phyloP scores from a whole-genome alignment of 2,113 vertebrate genomes.

The Spilogale gracilis region DNA sequence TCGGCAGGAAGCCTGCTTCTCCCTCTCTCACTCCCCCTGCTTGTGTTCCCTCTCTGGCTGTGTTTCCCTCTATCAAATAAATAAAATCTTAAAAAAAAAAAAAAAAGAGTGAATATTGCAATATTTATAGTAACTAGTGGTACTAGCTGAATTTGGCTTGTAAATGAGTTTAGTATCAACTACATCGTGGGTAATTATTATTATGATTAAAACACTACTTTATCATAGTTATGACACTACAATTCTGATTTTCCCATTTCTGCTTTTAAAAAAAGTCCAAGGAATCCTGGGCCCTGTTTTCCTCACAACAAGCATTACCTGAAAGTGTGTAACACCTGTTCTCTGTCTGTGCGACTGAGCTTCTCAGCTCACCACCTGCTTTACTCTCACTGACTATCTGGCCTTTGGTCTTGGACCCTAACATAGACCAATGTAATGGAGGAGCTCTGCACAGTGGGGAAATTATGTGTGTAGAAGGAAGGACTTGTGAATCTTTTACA shows the following conservation, averaged over 20 bases:
- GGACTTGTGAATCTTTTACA: not conserved
- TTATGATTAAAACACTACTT: not conserved
- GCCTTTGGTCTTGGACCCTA: not conserved
- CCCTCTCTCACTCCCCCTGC: too few relatives aligned
- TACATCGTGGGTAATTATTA: not conserved
- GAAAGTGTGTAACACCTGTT: not conserved
- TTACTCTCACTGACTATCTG: not conserved
- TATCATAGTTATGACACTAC: not conserved
- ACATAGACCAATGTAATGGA: rapidly evolving
- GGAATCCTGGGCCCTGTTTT: not conserved
- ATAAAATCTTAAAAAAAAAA: too few relatives aligned
- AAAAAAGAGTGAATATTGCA: not conserved
- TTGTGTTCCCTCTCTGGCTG: too few relatives aligned
- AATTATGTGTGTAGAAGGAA: not conserved
- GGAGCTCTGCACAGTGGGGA: too few relatives aligned
- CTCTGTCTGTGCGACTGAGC: rapidly evolving
- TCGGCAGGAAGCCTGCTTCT: too few relatives aligned
- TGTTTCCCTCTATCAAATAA: too few relatives aligned
- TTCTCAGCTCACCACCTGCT: not conserved
- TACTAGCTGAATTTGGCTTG: not conserved
- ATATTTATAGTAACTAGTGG: not conserved
- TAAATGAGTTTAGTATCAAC: not conserved
- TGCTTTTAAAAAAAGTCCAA: not conserved
- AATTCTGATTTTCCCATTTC: not conserved
- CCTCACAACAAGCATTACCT: not conserved